Base-by-base conservation (phyloP, 1,140 invertebrate species). In the Platyscapa corneri region DNA sequence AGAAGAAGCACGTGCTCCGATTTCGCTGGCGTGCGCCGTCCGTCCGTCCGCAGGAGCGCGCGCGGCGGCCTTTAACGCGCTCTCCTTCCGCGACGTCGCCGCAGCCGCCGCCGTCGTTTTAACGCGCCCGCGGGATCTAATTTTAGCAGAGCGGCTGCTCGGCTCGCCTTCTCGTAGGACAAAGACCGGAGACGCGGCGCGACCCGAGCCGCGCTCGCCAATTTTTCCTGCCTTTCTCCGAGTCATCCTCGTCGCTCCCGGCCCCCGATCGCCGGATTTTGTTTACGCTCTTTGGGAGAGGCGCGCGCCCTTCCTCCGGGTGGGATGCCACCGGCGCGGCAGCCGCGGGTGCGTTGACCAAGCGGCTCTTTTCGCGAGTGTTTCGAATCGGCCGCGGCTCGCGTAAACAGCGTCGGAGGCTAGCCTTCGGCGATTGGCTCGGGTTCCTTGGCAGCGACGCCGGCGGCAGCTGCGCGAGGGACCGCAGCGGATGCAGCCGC, bases 1-100 rank as follows among this genome's bases (percentile, higher is more conserved):
- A n/a, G 67, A 37, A 72, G 23, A 74, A 92, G 91, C 92, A 93
- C 92, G 92, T 93, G 92, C 92, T 93, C 91, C 88, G 91, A 88
- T 93, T 93, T 93, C 46, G 81, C 91, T 74, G 64, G 72, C 83
- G 56, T 32, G 12, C 53, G 67, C 65, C 49, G 49, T 75, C 86
- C 82, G 56, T 46, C 65, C 49, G 49, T 75, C 86, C 82, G 56
- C 75, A 77, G 42, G 75, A 77, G 42, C 76, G 34, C 20, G 42
- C 76, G 34, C 20, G 46, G 32, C 74, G 75, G 75, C 30, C 46
- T 77, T 77, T 72, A 65, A 67, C 65, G 39, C 42, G 64, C 42
- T 72, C 39, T 72, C 65, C 79, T 72, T 53, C 79, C 42, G 88
- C 89, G 87, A 83, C 87, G 84, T 85, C 88, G 88, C n/a, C n/a